A percentile compares a stretch with the other conserved stretches of the same genome.
phyloP scores from a whole-genome alignment of 2,797 vertebrate genomes.

The Myiothlypis chrysogaster region DNA sequence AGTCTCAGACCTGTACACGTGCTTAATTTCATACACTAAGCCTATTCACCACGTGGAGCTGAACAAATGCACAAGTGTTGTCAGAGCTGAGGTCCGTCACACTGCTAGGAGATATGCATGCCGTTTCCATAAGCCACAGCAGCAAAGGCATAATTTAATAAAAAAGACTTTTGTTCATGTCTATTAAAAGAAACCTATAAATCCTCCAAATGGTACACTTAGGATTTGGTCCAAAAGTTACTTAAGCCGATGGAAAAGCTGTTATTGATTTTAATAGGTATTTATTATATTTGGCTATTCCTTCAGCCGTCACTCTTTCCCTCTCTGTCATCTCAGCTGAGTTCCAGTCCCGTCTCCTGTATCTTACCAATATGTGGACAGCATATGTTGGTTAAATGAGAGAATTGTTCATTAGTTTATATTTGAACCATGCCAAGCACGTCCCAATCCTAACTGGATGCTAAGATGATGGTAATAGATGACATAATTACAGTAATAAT shows the following conservation, averaged over 20 bases:
- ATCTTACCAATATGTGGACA: slow-evolving; percentile 9
- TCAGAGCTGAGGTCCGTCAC: neutral
- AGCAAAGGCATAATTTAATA: slow-evolving; percentile 52
- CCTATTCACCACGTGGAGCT: neutral
- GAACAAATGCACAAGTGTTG: slow-evolving; percentile 48
- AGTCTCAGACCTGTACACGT: neutral
- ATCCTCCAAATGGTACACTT: slow-evolving; percentile 55
- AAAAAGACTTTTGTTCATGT: slow-evolving; percentile 52
- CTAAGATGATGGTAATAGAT: slow-evolving; percentile 29
- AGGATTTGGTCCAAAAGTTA: slow-evolving; percentile 52
- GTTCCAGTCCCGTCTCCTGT: slow-evolving; percentile 4
- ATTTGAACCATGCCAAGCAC: slow-evolving; percentile 38
- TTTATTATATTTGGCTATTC: slow-evolving; percentile 60
- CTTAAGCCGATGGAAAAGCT: slow-evolving; percentile 57
- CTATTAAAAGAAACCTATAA: slow-evolving; percentile 58
- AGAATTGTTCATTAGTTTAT: neutral
- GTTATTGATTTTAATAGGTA: slow-evolving; percentile 66
- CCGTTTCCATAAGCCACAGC: slow-evolving; percentile 35
- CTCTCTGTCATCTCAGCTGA: slow-evolving; percentile 41
- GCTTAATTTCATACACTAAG: slow-evolving; percentile 37
- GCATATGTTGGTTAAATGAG: slow-evolving; percentile 35
- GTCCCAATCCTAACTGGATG: neutral
- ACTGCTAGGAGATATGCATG: slow-evolving; percentile 31
- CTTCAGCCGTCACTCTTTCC: slow-evolving; percentile 27
- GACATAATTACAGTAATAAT: slow-evolving; percentile 47